Evolutionary conservation across 2,113 vertebrate genomes (phyloP).

Genomic region (Rhagologus leucostigma): DNA sequence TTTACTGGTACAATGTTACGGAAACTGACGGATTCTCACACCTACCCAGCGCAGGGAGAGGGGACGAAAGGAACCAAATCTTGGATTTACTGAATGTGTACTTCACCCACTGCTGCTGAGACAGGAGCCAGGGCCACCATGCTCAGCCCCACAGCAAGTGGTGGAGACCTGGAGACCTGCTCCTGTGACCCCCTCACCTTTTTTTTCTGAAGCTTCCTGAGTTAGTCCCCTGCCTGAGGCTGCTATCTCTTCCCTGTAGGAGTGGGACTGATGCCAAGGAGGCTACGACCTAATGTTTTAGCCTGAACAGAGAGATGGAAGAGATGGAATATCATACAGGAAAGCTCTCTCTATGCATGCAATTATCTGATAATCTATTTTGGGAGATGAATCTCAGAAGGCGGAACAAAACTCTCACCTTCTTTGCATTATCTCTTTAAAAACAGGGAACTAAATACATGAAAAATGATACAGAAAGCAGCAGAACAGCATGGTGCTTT

Average conservation of each 20-base stretch:
- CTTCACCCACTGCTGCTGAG: neutral
- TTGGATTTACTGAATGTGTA: neutral
- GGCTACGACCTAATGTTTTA: neutral
- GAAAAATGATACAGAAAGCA: neutral
- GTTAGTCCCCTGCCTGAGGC: neutral
- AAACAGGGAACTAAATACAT: neutral
- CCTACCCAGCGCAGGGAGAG: neutral
- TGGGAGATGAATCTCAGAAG: neutral
- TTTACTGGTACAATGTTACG: neutral
- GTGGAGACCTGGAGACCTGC: neutral
- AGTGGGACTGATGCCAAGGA: neutral
- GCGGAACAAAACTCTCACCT: neutral
- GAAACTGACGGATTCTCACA: neutral
- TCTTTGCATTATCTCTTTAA: neutral
- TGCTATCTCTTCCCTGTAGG: neutral
- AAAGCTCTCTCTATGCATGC: neutral
- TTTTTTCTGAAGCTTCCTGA: neutral
- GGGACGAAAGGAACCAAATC: neutral
- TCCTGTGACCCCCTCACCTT: neutral
- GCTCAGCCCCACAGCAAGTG: neutral
- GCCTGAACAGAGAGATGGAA: neutral
- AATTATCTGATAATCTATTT: constrained; percentile 2
- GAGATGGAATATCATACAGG: neutral
- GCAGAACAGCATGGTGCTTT: neutral
- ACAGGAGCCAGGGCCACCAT: neutral